Percentiles rank a stretch among this genome's conserved stretches.
These are phyloP conservation scores for Ovis aries DNA, from an alignment of 2,113 vertebrate genomes.

Conservation along the genomic window DNA sequence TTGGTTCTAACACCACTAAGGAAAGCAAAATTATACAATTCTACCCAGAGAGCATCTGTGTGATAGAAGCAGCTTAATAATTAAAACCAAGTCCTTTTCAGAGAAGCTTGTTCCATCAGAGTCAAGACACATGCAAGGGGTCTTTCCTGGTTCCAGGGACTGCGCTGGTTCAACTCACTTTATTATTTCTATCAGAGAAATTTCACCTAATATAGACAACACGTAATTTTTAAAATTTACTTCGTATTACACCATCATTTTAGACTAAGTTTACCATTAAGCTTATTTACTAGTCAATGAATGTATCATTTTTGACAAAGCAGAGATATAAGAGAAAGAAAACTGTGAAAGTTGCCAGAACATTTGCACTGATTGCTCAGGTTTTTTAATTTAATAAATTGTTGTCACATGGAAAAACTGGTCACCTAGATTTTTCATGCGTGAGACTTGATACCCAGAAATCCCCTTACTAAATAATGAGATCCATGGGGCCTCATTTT, in stretches of 20 bases:
- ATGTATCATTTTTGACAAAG: background rate
- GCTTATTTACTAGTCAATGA: background rate
- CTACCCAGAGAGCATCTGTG: slow-evolving; percentile 42
- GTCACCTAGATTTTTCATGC: slow-evolving; percentile 46
- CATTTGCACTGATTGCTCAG: background rate
- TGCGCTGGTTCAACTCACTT: background rate
- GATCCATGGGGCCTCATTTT: background rate
- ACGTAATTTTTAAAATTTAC: background rate
- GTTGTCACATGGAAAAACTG: slow-evolving; percentile 55
- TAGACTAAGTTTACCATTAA: background rate
- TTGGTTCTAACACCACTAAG: slow-evolving; percentile 42
- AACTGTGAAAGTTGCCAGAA: slow-evolving; percentile 17
- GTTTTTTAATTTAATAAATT: slow-evolving; percentile 44
- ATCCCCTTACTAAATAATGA: slow-evolving; percentile 61
- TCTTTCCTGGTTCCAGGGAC: background rate
- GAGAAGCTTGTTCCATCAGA: background rate
- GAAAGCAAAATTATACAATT: slow-evolving; percentile 70
- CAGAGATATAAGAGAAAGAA: background rate
- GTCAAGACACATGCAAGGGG: background rate
- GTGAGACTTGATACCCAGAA: slow-evolving; percentile 39
- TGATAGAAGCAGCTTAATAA: slow-evolving; percentile 73
- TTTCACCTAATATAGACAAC: background rate
- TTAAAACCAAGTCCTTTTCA: slow-evolving; percentile 62
- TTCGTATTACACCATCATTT: background rate
- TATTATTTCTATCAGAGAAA: background rate